These are phyloP conservation scores for Cirrhinus molitorella DNA, from an alignment of 2,797 vertebrate species.

Conservation along the genomic window DNA sequence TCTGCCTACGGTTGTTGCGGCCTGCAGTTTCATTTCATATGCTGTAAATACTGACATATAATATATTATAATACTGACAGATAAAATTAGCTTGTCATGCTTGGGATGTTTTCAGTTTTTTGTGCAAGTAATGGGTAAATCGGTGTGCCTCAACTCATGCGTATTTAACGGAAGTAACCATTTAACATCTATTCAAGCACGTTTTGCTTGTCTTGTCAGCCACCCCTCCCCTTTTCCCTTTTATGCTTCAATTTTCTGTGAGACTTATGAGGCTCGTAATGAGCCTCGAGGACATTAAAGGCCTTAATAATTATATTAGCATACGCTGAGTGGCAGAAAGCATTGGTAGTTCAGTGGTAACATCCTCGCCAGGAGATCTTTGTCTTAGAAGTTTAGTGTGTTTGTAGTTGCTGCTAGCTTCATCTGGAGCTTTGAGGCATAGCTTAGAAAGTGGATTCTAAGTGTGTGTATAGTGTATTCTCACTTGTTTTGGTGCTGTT, in stretches of 20 bases:
- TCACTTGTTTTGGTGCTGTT: neutral
- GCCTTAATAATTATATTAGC: conserved; percentile 26
- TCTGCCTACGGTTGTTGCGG: neutral
- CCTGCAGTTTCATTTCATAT: neutral
- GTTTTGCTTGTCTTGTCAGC: neutral
- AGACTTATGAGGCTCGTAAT: neutral
- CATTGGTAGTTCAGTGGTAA: neutral
- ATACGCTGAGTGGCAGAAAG: conserved; percentile 15
- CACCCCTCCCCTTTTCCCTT: neutral
- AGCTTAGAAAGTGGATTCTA: neutral
- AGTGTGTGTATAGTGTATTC: neutral
- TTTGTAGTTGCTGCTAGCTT: neutral
- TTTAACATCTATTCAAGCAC: neutral
- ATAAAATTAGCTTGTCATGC: neutral
- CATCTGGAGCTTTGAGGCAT: neutral
- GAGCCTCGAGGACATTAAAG: conserved; percentile 21
- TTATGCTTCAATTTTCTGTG: conserved; percentile 8
- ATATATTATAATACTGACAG: neutral
- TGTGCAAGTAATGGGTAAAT: conserved; percentile 1
- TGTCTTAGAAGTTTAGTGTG: conserved; percentile 2
- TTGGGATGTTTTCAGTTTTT: neutral
- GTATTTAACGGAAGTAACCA: neutral
- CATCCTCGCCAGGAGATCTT: conserved; percentile 15
- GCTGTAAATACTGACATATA: neutral
- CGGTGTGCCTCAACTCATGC: neutral